Conservation (phyloP, 2,113 vertebrate genomes). For the Eonycteris spelaea region DNA sequence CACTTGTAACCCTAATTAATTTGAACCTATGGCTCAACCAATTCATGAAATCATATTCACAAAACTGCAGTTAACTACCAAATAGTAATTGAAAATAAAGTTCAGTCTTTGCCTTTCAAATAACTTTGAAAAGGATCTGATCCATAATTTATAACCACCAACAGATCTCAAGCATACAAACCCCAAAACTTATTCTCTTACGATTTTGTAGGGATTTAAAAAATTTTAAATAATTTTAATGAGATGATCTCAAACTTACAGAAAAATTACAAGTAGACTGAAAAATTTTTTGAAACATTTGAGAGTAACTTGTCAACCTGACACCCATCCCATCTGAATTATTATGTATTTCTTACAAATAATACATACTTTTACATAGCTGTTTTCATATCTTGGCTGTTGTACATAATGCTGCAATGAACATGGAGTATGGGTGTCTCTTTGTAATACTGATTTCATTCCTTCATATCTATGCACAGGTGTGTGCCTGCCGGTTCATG, state of each 20-base stretch:
- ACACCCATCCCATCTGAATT: neutral
- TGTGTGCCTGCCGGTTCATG: neutral
- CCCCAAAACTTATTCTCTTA: neutral
- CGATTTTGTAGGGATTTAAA: neutral
- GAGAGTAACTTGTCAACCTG: neutral
- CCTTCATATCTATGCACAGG: neutral
- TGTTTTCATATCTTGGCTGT: neutral
- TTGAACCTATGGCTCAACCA: neutral
- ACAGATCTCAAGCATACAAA: neutral
- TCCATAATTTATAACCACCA: neutral
- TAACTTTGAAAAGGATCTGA: neutral
- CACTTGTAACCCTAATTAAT: neutral
- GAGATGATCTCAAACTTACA: neutral
- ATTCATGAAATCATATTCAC: neutral
- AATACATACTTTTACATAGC: neutral
- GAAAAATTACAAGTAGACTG: neutral
- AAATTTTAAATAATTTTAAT: neutral
- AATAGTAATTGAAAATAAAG: neutral
- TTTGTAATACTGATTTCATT: neutral
- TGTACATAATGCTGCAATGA: neutral
- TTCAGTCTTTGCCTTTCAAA: neutral
- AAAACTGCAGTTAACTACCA: neutral
- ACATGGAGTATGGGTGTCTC: neutral
- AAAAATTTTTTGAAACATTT: neutral
- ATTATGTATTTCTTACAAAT: neutral